Evolutionary conservation across 2,888 invertebrate genomes (phyloP).

Genomic region (Chesias legatella): DNA sequence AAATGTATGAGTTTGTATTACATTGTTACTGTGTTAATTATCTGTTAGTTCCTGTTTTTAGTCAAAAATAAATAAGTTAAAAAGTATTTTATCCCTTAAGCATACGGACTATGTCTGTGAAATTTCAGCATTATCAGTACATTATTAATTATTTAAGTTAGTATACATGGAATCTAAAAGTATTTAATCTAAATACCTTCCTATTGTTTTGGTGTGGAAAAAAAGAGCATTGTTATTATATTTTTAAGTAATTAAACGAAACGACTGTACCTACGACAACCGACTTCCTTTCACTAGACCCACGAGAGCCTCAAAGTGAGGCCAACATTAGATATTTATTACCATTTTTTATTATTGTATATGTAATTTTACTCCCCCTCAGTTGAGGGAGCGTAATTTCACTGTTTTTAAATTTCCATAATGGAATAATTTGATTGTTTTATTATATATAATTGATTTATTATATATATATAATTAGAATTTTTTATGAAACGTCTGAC

Average conservation of each 20-base stretch:
- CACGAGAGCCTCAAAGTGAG: constrained; percentile 9
- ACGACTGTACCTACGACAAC: constrained; percentile 63
- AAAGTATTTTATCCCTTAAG: neutral
- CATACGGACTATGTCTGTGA: neutral
- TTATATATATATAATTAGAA: too few species aligned
- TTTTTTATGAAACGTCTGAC: constrained; percentile 45
- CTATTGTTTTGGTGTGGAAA: constrained; percentile 45
- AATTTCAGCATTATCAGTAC: constrained; percentile 6
- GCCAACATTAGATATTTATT: constrained; percentile 5
- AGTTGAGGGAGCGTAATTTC: too few species aligned
- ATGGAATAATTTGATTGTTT: too few species aligned
- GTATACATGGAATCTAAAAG: neutral
- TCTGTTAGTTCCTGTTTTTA: constrained; percentile 41
- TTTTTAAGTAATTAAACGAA: constrained; percentile 53
- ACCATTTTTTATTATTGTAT: constrained; percentile 10
- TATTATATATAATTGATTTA: too few species aligned
- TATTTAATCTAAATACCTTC: constrained; percentile 20
- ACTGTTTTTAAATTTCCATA: too few species aligned
- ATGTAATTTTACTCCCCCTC: too few species aligned
- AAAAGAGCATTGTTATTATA: constrained; percentile 67
- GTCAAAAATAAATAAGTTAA: constrained; percentile 39
- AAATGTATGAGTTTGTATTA: constrained; percentile 25
- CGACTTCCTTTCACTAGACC: constrained; percentile 62
- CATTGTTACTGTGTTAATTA: constrained; percentile 25
- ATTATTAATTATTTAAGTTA: neutral